Evolutionary conservation across 1,140 invertebrate species (phyloP).

Genomic region (Galleria mellonella): DNA sequence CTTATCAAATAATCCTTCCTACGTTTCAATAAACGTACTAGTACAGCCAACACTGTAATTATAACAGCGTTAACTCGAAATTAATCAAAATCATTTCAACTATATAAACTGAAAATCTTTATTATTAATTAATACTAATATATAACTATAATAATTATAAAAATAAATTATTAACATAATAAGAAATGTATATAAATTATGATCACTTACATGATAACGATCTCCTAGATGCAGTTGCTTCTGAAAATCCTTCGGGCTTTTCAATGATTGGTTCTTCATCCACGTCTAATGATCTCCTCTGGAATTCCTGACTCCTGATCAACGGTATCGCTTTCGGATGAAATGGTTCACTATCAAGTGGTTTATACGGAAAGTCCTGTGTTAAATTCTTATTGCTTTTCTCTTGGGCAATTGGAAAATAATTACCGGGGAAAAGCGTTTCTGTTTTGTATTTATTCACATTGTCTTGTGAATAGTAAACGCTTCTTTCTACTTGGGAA

Average conservation of each 20-base stretch:
- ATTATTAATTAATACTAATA: too few species aligned
- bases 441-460: constrained; percentile 49
- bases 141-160: too few species aligned
- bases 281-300: constrained; percentile 45
- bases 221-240: constrained; percentile 43
- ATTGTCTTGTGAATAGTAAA: constrained; percentile 40
- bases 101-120: too few species aligned
- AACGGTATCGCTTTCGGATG: constrained; percentile 50
- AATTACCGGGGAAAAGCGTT: constrained; percentile 66
- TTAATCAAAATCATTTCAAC: too few species aligned
- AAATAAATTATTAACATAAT: too few species aligned
- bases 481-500: constrained; percentile 32
- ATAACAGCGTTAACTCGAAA: too few species aligned
- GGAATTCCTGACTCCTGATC: constrained; percentile 39
- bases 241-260: constrained; percentile 40
- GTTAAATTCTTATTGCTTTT: constrained; percentile 41
- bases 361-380: constrained; percentile 11
- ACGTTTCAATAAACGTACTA: too few species aligned
- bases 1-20: too few species aligned
- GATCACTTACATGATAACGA: constrained; percentile 59
- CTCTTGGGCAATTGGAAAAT: constrained; percentile 63
- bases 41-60: too few species aligned
- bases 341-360: constrained; percentile 24
- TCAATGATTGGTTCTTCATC: constrained; percentile 36
- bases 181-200: too few species aligned